Percentiles rank a stretch among this genome's conserved stretches.
Conservation (phyloP, 1,140 invertebrate species). For the Palaemon carinicauda region DNA sequence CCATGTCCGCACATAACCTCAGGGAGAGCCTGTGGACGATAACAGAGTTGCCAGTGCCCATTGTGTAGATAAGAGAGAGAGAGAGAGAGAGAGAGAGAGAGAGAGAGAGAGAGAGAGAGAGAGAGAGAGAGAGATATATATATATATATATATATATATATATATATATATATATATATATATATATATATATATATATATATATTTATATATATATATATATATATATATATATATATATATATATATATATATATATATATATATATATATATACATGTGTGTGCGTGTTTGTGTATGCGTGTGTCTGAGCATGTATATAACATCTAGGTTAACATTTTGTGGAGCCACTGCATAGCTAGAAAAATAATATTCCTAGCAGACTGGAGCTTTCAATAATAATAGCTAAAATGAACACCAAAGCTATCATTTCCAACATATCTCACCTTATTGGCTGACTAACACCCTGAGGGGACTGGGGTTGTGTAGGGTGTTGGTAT, state of each 20-base stretch:
- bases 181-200: not conserved
- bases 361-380: too few relatives aligned
- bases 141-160: conserved; percentile 25
- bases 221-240: not conserved
- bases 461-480: not conserved
- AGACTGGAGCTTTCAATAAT: not conserved
- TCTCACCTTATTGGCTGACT: not conserved
- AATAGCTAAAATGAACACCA: not conserved
- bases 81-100: not conserved
- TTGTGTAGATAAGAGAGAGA: not conserved
- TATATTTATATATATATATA: not conserved
- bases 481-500: conserved; percentile 29
- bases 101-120: not conserved
- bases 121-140: not conserved
- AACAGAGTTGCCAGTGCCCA: not conserved
- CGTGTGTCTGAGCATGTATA: not conserved
- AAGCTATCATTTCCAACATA: not conserved
- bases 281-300: not conserved
- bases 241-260: not conserved
- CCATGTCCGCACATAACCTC: too few relatives aligned
- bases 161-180: conserved; percentile 21
- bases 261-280: not conserved
- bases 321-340: not conserved
- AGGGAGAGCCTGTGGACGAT: not conserved
- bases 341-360: conserved; percentile 28